Conservation (phyloP, 2,888 invertebrate species). For the Lepetodrilus schrolli region DNA sequence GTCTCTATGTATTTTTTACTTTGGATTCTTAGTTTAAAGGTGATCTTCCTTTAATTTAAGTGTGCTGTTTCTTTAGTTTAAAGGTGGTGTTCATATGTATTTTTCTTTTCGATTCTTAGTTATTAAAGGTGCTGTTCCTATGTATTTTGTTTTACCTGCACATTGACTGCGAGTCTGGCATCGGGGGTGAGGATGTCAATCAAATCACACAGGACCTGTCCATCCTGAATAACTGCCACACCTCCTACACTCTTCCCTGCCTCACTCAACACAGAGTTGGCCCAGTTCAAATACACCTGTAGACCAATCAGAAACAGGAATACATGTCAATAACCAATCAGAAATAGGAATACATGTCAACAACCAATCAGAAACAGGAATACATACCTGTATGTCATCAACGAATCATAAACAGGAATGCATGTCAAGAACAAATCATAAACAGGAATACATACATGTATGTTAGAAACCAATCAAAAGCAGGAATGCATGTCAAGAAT, state of each 20-base stretch:
- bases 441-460: too few relatives aligned
- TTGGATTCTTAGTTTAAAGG: background rate
- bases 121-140: background rate
- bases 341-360: slow-evolving; percentile 1
- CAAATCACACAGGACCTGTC: slow-evolving; percentile 63
- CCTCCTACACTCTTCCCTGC: slow-evolving; percentile 48
- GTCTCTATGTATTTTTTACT: background rate
- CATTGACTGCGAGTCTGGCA: slow-evolving; percentile 52
- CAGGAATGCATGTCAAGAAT: too few relatives aligned
- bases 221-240: slow-evolving; percentile 63
- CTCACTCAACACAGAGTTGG: slow-evolving; percentile 67
- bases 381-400: background rate
- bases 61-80: background rate
- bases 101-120: background rate
- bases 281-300: slow-evolving; percentile 71
- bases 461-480: too few relatives aligned
- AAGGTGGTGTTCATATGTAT: background rate
- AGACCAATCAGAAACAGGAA: slow-evolving; percentile 29
- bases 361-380: slow-evolving; percentile 9
- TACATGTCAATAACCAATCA: background rate
- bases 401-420: background rate
- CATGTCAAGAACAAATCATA: background rate
- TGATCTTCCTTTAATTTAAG: too few relatives aligned
- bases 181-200: slow-evolving; percentile 60
- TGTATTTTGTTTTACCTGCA: slow-evolving; percentile 48